Evolutionary conservation across 1,140 invertebrate genomes (phyloP), one percentile per base, ranked within the genome.

Genomic region (Chrysomallon squamiferum): DNA sequence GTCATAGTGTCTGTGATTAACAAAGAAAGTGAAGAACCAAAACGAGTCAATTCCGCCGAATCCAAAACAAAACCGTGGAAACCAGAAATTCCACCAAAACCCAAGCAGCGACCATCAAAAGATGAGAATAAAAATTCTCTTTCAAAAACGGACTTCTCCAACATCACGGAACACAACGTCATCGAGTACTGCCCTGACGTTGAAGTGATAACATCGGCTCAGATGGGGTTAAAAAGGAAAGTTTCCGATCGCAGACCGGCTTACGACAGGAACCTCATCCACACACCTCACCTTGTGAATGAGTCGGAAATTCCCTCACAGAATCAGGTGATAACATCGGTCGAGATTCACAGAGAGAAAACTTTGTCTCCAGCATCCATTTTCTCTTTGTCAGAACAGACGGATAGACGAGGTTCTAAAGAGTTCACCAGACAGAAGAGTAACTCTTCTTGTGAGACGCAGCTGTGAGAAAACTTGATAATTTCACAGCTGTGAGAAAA

Each of bases 271-370:
- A 54, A 54, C 15, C 13, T 25, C 22, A 54, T 25, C n/a, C n/a
- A 54, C 22, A 30, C 11, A 15, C 3, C 22, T 54, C 22, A 54
- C 50, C 29, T 25, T 27, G 50, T 25, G 3, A 54, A 30, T 27
- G 22, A 54, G 25, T 27, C 50, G 29, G 50, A 54, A 22, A 75
- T 76, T 49, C 74, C 76, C 30, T 59, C 62, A 7, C 64, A 75
- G 50, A 79, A 82, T 59, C 67, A 73, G 57, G 66, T 82, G 2
- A 80, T 77, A 0, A 80, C 76, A 66, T 65, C 77, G 3, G 80
- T 77, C 11, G 80, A 82, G 52, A 63, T 82, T 5, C 80, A 82
- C 58, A 61, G 73, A 25, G 73, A 80, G 58, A 77, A 77, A 68
- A 77, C 60, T 38, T 52, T 72, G 27, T 68, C 60, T 15, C 47